Evolutionary conservation across 2,888 invertebrate species (phyloP), one percentile per base, ranked within the genome.

Genomic region (Thymelicus lineola): DNA sequence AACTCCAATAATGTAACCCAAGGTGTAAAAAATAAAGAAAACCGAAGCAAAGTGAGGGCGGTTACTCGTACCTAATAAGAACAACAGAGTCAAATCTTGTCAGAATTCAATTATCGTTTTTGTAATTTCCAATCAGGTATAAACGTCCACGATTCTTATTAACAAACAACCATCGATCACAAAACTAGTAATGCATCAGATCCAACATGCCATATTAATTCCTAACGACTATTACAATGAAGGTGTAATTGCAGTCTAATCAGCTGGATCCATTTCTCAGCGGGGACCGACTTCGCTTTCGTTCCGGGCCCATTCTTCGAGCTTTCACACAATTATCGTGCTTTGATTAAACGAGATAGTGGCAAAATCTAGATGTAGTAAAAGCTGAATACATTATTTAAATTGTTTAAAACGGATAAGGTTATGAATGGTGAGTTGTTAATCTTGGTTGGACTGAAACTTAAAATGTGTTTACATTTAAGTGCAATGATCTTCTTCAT

Each of bases 291-390:
- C 82, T 83, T 86, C 74, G 77, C 89, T 88, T 88, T 90, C 87
- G 84, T 90, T 90, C 89, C 88, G 87, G 84, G 80, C 77, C 75
- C 80, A 87, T 86, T 89, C 86, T 85, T 82, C 78, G 75, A 78
- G 78, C 78, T 85, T 88, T 90, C 89, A 84, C 88, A 90, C 89
- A 87, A 87, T 90, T 86, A 86, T 76, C 77, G 77, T 79, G 77
- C 75, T 77, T 79, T 82, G 81, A 86, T 86, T 76, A 78, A 75
- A 75, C 77, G 75, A 80, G 81, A 81, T 85, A 81, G 79, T 79
- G 78, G 77, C 57, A 28, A 36, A 28, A 69, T 69, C 48, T 62
- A 62, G 57, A 62, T 57, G 68, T 68, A 62, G 61, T 61, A 62
- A 68, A 15, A 62, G 36, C 36, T 62, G 57, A 62, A 69, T 68